Evolutionary conservation across 2,797 vertebrate genomes (phyloP).

Genomic region (Odontamblyopus lacepedii): DNA sequence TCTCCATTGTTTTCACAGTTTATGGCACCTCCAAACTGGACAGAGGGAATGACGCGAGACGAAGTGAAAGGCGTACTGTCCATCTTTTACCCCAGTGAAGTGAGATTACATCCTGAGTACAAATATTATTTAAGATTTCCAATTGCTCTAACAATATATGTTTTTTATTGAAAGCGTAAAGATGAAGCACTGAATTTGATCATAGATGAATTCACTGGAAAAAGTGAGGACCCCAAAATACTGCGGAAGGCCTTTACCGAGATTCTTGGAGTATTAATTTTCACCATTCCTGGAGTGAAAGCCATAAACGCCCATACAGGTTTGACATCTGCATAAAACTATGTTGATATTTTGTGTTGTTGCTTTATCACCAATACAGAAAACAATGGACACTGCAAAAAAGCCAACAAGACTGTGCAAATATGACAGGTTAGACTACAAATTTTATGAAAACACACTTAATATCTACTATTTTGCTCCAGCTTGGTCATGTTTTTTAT

Average conservation of each 20-base stretch:
- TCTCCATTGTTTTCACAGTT: conserved; percentile 31
- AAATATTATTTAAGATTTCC: not conserved
- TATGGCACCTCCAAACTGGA: conserved; percentile 63
- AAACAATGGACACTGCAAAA: conserved; percentile 17
- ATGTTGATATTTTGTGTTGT: too few species aligned
- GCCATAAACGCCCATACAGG: conserved; percentile 82
- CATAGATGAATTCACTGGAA: conserved; percentile 74
- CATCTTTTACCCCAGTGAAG: conserved; percentile 35
- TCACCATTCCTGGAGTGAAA: conserved; percentile 68
- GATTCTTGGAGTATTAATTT: conserved; percentile 68
- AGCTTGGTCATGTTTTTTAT: too few species aligned
- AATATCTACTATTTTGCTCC: too few species aligned
- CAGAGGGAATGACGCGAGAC: conserved; percentile 70
- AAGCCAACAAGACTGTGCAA: too few species aligned
- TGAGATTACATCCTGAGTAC: conserved; percentile 45
- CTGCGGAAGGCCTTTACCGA: conserved; percentile 75
- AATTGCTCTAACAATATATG: conserved; percentile 10
- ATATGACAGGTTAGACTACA: too few species aligned
- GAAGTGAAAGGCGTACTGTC: not conserved
- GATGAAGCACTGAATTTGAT: conserved; percentile 41
- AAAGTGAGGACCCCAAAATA: conserved; percentile 56
- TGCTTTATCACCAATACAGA: conserved; percentile 13
- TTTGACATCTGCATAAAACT: conserved; percentile 36
- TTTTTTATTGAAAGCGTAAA: conserved; percentile 30
- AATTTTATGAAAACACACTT: too few species aligned